These are phyloP conservation scores for Oikopleura albicans DNA, from an alignment of 23 tunicate species.

Conservation along the genomic window DNA sequence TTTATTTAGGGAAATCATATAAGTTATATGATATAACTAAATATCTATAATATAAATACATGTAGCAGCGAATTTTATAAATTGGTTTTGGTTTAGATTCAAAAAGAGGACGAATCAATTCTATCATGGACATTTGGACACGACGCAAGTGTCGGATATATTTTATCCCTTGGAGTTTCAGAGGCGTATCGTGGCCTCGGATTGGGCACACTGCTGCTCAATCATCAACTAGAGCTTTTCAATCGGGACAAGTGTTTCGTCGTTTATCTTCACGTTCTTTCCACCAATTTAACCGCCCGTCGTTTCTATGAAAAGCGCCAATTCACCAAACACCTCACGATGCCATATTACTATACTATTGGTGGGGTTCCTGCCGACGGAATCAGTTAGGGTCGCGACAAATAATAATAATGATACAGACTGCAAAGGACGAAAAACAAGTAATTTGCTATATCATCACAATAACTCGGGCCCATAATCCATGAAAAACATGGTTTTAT, in stretches of 20 bases:
- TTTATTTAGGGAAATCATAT: too few relatives aligned
- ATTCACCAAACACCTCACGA: not conserved
- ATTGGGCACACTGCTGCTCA: not conserved
- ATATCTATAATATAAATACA: too few relatives aligned
- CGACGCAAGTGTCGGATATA: not conserved
- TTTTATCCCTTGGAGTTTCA: not conserved
- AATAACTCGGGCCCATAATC: too few relatives aligned
- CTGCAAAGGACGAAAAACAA: too few relatives aligned
- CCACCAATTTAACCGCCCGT: not conserved
- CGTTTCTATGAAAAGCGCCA: constrained; percentile 1
- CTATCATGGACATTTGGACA: not conserved
- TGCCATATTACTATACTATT: not conserved
- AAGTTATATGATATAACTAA: too few relatives aligned
- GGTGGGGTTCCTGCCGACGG: not conserved
- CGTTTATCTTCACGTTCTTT: constrained; percentile 2
- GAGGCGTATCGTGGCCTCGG: not conserved
- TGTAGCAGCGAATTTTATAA: too few relatives aligned
- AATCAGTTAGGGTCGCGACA: not conserved
- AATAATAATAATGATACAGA: too few relatives aligned
- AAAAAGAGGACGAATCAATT: not conserved
- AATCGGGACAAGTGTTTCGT: not conserved
- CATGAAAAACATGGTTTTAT: too few relatives aligned
- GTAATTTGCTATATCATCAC: too few relatives aligned
- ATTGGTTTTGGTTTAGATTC: not conserved
- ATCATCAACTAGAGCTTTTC: not conserved